Conservation (phyloP, 2,797 vertebrate species). For the Ceryle rudis region DNA sequence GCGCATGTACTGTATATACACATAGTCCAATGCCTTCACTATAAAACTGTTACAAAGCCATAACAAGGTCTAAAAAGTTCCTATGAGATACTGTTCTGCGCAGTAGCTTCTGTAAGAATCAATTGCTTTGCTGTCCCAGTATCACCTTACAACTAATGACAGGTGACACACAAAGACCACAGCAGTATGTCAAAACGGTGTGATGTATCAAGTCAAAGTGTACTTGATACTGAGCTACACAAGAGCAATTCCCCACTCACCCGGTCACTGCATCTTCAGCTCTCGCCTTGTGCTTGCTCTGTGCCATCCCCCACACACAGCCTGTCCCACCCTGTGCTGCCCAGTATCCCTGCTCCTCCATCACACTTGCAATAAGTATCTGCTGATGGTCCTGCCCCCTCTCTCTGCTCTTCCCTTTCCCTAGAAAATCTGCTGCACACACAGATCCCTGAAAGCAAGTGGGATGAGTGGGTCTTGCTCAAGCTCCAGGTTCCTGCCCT, state of each 20-base stretch:
- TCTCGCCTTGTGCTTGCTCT: not conserved
- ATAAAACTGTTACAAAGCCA: not conserved
- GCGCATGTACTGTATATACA: not conserved
- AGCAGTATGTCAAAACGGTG: not conserved
- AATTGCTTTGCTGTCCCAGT: not conserved
- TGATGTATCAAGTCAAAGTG: not conserved
- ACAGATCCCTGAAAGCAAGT: not conserved
- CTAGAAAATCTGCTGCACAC: not conserved
- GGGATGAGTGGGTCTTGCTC: not conserved
- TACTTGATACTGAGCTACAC: not conserved
- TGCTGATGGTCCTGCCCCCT: not conserved
- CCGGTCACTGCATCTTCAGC: not conserved
- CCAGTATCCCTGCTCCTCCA: not conserved
- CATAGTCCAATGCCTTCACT: not conserved
- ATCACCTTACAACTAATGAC: not conserved
- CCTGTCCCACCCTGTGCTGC: not conserved
- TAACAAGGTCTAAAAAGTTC: not conserved
- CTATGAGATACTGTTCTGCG: not conserved
- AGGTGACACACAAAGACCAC: not conserved
- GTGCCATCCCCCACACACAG: not conserved
- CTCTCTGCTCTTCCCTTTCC: not conserved
- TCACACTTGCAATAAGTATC: not conserved
- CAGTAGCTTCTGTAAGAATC: not conserved
- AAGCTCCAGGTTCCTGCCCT: not conserved
- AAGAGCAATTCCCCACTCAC: not conserved